Conservation (phyloP, 2,113 vertebrate genomes). For the Pygoscelis adeliae region DNA sequence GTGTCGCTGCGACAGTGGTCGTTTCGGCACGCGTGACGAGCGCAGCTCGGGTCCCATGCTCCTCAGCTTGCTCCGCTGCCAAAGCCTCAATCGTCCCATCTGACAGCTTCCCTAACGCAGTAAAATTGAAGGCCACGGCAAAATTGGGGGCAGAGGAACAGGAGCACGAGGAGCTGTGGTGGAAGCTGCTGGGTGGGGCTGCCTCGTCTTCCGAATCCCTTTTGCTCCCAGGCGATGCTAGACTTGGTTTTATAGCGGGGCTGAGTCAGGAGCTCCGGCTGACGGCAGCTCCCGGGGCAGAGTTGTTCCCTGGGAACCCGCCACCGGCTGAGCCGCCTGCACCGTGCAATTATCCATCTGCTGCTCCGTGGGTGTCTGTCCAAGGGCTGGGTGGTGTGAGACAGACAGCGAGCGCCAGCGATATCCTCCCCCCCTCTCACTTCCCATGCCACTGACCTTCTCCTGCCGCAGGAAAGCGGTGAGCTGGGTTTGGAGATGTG, state of each 20-base stretch:
- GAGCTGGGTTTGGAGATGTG: neutral
- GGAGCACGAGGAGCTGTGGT: neutral
- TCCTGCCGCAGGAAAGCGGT: neutral
- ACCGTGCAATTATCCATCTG: neutral
- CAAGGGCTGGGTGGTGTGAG: neutral
- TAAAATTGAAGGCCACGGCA: accelerated
- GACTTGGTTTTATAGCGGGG: accelerated
- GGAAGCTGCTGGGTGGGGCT: neutral
- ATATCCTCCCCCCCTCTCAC: accelerated
- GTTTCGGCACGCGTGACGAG: accelerated
- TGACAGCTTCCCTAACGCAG: accelerated
- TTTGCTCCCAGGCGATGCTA: neutral
- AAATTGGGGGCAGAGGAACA: neutral
- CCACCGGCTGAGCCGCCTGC: neutral
- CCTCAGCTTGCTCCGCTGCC: neutral
- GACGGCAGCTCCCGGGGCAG: neutral
- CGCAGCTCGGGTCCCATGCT: accelerated
- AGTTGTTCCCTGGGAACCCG: neutral
- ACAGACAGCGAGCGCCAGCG: neutral
- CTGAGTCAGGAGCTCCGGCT: neutral
- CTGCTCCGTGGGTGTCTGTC: neutral
- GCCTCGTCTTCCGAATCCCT: neutral
- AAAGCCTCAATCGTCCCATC: neutral
- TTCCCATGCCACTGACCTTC: neutral
- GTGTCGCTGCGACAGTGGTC: accelerated